These are phyloP conservation scores for Distichodus sexfasciatus DNA, from an alignment of 2,797 vertebrate species.

Conservation along the genomic window DNA sequence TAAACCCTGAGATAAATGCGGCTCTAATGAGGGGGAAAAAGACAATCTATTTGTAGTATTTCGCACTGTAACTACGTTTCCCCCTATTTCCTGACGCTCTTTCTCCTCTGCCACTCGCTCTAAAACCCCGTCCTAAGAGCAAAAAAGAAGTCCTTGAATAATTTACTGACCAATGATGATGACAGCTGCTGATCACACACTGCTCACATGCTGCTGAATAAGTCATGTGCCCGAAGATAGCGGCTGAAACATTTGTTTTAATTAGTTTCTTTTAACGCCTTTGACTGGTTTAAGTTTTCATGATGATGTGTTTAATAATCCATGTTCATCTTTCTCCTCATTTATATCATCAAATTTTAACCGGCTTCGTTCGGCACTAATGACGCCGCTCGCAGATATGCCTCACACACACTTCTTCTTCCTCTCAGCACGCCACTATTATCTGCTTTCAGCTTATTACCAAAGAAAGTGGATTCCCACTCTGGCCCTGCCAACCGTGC, in stretches of 20 bases:
- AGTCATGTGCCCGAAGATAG: constrained; percentile 54
- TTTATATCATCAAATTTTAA: constrained; percentile 62
- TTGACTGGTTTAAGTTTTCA: constrained; percentile 61
- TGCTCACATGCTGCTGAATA: constrained; percentile 47
- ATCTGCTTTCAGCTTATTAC: constrained; percentile 9
- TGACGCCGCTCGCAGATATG: constrained; percentile 31
- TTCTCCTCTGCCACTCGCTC: constrained; percentile 17
- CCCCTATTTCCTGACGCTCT: not conserved
- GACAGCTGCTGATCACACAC: constrained; percentile 44
- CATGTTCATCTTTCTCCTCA: constrained; percentile 58
- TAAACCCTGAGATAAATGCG: not conserved
- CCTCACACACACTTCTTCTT: constrained; percentile 28
- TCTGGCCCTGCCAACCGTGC: not conserved
- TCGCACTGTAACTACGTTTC: not conserved
- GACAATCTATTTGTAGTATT: constrained; percentile 6
- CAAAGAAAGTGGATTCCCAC: constrained; percentile 17
- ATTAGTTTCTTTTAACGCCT: constrained; percentile 64
- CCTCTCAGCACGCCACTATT: constrained; percentile 1
- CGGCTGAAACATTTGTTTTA: constrained; percentile 66
- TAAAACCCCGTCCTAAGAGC: constrained; percentile 32
- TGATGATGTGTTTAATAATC: constrained; percentile 62
- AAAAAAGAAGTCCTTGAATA: constrained; percentile 49
- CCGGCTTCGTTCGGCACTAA: constrained; percentile 42
- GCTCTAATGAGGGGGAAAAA: not conserved
- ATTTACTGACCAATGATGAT: constrained; percentile 56